Conservation (phyloP, 2,888 invertebrate species). For the Onthophagus sagittarius region DNA sequence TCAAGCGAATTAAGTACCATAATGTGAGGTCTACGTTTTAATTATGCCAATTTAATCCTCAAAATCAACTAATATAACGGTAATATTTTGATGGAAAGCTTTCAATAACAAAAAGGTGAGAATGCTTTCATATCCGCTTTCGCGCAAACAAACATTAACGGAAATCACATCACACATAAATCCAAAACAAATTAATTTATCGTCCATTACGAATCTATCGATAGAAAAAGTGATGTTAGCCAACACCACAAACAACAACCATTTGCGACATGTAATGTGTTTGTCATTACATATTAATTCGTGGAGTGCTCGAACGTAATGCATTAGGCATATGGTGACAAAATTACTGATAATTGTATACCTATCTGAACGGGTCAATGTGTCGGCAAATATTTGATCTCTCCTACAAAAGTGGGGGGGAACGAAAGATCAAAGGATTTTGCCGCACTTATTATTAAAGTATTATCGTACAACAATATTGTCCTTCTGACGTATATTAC, state of each 20-base stretch:
- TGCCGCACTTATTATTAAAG: not conserved
- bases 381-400: not conserved
- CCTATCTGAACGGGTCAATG: not conserved
- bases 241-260: not conserved
- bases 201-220: not conserved
- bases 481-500: not conserved
- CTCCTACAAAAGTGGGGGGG: not conserved
- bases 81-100: not conserved
- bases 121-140: not conserved
- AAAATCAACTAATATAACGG: not conserved
- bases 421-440: not conserved
- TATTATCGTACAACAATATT: not conserved
- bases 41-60: not conserved
- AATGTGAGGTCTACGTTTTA: slow-evolving; percentile 10
- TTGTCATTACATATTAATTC: slow-evolving; percentile 3
- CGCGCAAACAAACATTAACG: not conserved
- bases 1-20: slow-evolving; percentile 8
- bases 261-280: not conserved
- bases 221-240: not conserved
- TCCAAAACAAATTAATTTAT: not conserved
- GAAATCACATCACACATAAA: not conserved
- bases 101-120: not conserved
- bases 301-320: not conserved
- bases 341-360: slow-evolving; percentile 3
- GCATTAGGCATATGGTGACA: slow-evolving; percentile 12